Conservation (phyloP, 2,113 vertebrate species). For the Sylvietta virens region DNA sequence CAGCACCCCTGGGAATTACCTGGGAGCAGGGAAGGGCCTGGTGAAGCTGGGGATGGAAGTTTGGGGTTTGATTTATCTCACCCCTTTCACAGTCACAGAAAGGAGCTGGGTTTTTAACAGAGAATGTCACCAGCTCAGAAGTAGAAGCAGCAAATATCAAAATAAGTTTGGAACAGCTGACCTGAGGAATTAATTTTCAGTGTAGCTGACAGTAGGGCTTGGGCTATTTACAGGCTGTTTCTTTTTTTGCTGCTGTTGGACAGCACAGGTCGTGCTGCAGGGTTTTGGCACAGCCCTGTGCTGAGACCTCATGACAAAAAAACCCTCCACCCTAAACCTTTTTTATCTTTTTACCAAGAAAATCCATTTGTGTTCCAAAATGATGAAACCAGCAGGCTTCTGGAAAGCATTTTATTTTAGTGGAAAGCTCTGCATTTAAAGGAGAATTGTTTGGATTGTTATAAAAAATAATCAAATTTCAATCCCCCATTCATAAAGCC, state of each 20-base stretch:
- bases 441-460: constrained; percentile 12
- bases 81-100: background rate
- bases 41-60: background rate
- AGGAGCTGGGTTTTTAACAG: background rate
- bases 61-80: background rate
- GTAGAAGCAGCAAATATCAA: background rate
- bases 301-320: background rate
- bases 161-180: background rate
- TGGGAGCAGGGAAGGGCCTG: background rate
- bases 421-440: background rate
- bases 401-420: background rate
- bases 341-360: background rate
- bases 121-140: background rate
- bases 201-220: background rate
- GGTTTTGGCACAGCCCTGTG: background rate
- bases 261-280: background rate
- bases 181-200: background rate
- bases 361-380: background rate
- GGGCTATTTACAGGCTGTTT: background rate
- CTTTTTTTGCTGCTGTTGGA: background rate
- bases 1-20: background rate
- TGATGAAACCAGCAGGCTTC: background rate
- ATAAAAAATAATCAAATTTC: constrained; percentile 38
- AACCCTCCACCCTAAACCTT: background rate
- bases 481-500: constrained; percentile 23